These are phyloP conservation scores for Dioctria rufipes DNA, from an alignment of 2,888 invertebrate genomes.

Conservation along the genomic window DNA sequence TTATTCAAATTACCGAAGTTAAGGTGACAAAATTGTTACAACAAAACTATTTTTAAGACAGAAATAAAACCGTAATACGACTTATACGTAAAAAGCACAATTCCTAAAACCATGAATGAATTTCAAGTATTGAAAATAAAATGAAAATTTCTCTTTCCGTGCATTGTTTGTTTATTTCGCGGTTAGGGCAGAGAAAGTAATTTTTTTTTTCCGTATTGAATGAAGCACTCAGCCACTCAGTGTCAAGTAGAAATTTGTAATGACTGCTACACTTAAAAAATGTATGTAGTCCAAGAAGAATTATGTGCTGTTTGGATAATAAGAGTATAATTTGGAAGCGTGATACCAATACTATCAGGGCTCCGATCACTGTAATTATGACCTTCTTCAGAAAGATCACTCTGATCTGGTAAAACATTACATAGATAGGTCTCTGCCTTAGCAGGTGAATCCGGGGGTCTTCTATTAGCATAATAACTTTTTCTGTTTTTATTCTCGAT, in stretches of 20 bases:
- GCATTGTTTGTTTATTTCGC: slow-evolving; percentile 19
- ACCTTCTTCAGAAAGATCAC: not conserved
- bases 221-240: slow-evolving; percentile 5
- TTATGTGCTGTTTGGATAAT: slow-evolving; percentile 16
- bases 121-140: slow-evolving; percentile 30
- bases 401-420: not conserved
- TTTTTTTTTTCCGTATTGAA: slow-evolving; percentile 5
- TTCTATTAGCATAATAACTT: slow-evolving; percentile 23
- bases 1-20: too few species aligned
- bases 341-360: not conserved
- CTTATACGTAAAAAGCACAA: slow-evolving; percentile 5
- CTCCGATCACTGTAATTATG: slow-evolving; percentile 4
- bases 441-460: not conserved
- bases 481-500: slow-evolving; percentile 15
- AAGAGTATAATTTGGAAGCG: slow-evolving; percentile 29
- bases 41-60: not conserved
- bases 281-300: slow-evolving; percentile 23
- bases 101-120: slow-evolving; percentile 4
- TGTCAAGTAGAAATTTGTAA: not conserved
- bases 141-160: slow-evolving; percentile 49
- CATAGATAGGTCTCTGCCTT: too few species aligned
- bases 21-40: too few species aligned
- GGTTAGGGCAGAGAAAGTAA: slow-evolving; percentile 30
- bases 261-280: slow-evolving; percentile 30
- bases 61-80: slow-evolving; percentile 43